These are phyloP conservation scores for Xestobium rufovillosum DNA, from an alignment of 2,888 invertebrate species.

Conservation along the genomic window DNA sequence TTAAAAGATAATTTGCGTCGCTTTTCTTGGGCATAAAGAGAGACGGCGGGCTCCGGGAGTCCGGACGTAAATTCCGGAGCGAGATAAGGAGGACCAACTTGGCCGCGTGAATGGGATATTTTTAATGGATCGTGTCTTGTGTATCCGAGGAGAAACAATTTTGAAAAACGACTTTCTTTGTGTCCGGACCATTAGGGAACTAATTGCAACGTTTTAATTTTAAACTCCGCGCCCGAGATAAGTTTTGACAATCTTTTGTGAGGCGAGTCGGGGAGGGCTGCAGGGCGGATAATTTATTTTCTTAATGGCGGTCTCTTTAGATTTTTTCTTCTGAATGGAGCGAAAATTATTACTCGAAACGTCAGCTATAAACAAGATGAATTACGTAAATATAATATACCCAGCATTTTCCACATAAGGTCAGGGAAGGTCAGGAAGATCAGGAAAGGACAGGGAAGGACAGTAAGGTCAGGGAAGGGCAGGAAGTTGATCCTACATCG, in stretches of 20 bases:
- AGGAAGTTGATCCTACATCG: no score
- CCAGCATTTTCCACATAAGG: no score
- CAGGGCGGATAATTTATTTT: no score
- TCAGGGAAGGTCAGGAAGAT: no score
- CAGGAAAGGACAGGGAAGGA: no score
- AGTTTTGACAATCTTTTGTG: slow-evolving; percentile 41
- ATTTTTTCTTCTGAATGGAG: no score
- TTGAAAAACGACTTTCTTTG: slow-evolving; percentile 46
- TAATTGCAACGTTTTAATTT: slow-evolving; percentile 45
- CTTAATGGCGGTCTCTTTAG: no score
- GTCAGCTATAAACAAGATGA: no score
- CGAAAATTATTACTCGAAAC: no score
- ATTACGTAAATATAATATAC: no score
- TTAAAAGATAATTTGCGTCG: slow-evolving; percentile 34
- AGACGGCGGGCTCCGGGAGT: slow-evolving; percentile 13
- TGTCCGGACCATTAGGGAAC: slow-evolving; percentile 41
- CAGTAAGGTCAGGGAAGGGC: no score
- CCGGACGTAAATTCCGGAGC: slow-evolving; percentile 18
- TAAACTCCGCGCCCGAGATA: slow-evolving; percentile 34
- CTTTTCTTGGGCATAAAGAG: neutral
- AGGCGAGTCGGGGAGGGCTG: no score
- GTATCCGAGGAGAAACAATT: slow-evolving; percentile 43
- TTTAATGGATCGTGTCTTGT: slow-evolving; percentile 36
- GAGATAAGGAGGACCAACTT: slow-evolving; percentile 4
- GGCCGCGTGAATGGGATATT: slow-evolving; percentile 23